phyloP scores from a whole-genome alignment of 1,140 invertebrate species.

The Aphis craccivora region DNA sequence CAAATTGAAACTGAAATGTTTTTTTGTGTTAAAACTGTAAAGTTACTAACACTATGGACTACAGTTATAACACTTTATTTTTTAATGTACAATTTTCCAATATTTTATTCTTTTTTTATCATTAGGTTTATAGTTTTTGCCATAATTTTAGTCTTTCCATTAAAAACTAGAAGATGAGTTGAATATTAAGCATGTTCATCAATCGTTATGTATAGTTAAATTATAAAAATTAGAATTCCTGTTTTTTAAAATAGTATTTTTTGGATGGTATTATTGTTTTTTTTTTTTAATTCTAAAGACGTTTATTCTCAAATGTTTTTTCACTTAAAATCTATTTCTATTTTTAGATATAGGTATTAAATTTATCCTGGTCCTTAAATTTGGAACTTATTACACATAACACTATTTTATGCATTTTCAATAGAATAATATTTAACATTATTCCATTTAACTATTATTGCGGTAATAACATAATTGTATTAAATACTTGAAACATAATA shows the following conservation, averaged over 20 bases:
- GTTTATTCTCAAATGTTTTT: conserved; percentile 1
- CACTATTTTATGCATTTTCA: background rate
- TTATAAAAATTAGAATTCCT: background rate
- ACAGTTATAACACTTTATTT: background rate
- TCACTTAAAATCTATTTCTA: conserved; percentile 9
- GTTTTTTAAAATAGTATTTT: background rate
- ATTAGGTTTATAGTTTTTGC: background rate
- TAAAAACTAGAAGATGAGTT: background rate
- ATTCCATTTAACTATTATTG: too few species aligned
- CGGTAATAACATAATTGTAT: background rate
- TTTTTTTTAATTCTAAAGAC: background rate
- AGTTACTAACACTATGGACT: background rate
- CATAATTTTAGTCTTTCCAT: background rate
- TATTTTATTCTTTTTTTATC: background rate
- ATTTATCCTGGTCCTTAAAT: background rate
- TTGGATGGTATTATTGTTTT: background rate
- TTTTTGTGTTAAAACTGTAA: background rate
- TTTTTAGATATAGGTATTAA: background rate
- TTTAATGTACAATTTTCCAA: background rate
- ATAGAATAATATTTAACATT: background rate
- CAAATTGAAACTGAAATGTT: background rate
- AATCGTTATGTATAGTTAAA: background rate
- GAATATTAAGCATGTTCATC: background rate
- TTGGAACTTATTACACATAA: background rate
- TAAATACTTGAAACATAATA: background rate